phyloP scores from a whole-genome alignment of 2,888 invertebrate species.

The Eilema sororculum region DNA sequence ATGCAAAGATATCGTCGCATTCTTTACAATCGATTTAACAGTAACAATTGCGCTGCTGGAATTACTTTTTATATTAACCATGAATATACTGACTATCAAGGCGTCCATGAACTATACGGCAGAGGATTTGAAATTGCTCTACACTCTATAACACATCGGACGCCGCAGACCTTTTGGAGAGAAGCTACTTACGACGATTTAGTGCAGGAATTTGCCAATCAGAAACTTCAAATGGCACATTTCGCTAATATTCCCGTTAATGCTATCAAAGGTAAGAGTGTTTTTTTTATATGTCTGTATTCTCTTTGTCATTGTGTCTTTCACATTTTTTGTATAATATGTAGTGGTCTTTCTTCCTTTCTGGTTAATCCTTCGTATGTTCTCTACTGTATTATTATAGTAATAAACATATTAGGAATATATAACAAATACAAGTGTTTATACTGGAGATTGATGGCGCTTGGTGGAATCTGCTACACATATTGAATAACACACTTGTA shows the following conservation, averaged over 20 bases:
- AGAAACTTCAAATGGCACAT: constrained; percentile 79
- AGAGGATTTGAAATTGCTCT: constrained; percentile 89
- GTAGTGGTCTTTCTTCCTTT: no score
- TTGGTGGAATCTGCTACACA: no score
- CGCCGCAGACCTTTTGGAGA: constrained; percentile 87
- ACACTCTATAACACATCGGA: constrained; percentile 89
- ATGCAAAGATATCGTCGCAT: constrained; percentile 84
- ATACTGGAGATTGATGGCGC: no score
- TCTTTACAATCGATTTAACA: constrained; percentile 86
- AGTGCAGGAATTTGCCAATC: constrained; percentile 87
- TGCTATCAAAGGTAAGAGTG: constrained; percentile 67
- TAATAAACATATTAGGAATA: no score
- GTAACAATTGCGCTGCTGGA: constrained; percentile 88
- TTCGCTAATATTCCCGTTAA: constrained; percentile 85
- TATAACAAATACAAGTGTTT: no score
- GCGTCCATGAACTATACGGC: constrained; percentile 88
- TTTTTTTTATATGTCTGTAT: background rate
- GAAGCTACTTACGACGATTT: constrained; percentile 81
- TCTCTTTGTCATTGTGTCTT: no score
- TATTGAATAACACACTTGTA: no score
- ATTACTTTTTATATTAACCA: constrained; percentile 91
- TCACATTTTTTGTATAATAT: no score
- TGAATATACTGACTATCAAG: constrained; percentile 90
- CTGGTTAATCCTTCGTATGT: no score
- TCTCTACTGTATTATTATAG: no score